Conservation (phyloP, 2,888 invertebrate genomes). For the Ametastegia equiseti region DNA sequence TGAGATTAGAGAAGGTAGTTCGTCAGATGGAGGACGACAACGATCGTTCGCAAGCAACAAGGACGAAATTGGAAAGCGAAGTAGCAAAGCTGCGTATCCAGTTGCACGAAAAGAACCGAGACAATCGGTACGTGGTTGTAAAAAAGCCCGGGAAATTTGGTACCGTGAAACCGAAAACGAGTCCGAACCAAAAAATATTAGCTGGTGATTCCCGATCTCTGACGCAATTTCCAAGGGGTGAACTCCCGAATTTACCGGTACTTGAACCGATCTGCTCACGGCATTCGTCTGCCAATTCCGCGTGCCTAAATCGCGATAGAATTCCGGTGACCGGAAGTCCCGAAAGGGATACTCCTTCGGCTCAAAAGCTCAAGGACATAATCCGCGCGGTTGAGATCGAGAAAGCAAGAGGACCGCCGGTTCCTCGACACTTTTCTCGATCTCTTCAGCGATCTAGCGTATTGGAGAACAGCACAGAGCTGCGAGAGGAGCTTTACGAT, state of each 20-base stretch:
- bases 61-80: constrained; percentile 79
- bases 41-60: constrained; percentile 79
- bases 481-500: constrained; percentile 43
- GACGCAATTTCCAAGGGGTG: background rate
- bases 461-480: background rate
- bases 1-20: constrained; percentile 79
- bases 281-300: constrained; percentile 29
- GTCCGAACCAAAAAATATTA: constrained; percentile 30
- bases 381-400: constrained; percentile 25
- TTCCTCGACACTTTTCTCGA: constrained; percentile 2
- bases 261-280: constrained; percentile 20
- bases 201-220: background rate
- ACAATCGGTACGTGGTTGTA: constrained; percentile 67
- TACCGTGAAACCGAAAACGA: background rate
- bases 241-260: constrained; percentile 13
- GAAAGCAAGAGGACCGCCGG: background rate
- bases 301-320: background rate
- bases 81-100: constrained; percentile 79
- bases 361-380: constrained; percentile 26
- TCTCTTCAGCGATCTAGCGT: constrained; percentile 1
- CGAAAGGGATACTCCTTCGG: constrained; percentile 12
- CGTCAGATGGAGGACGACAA: constrained; percentile 80
- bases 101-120: constrained; percentile 67
- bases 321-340: background rate
- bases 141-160: background rate